Evolutionary conservation across 1,140 invertebrate genomes (phyloP).

Genomic region (Ceratina australensis): DNA sequence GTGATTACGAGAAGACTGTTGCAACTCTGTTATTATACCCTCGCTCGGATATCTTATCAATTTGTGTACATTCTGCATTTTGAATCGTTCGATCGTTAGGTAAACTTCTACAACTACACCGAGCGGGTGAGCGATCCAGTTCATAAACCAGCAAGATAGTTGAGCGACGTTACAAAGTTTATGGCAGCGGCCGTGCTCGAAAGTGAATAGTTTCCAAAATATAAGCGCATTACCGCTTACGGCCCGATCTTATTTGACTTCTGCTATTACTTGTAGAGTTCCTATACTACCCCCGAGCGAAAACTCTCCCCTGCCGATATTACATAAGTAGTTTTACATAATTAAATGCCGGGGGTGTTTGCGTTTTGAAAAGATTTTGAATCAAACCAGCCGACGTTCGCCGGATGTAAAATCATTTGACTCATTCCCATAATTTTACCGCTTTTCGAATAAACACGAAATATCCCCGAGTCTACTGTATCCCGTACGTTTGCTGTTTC

Average conservation of each 20-base stretch:
- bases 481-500: no score
- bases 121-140: background rate
- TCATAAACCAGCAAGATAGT: slow-evolving; percentile 7
- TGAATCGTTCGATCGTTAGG: no score
- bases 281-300: background rate
- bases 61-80: no score
- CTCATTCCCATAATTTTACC: no score
- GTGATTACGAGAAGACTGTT: no score
- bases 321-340: background rate
- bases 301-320: background rate
- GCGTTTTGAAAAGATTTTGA: background rate
- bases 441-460: no score
- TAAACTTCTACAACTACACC: no score
- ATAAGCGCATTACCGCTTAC: background rate
- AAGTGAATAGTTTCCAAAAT: slow-evolving; percentile 11
- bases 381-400: no score
- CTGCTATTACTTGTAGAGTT: background rate
- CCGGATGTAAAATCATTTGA: no score
- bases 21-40: no score
- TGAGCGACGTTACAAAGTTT: slow-evolving; percentile 1
- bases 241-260: slow-evolving; percentile 6
- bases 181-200: background rate
- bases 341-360: background rate
- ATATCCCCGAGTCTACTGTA: no score
- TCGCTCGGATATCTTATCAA: no score